phyloP scores from a whole-genome alignment of 2,113 vertebrate species.

The Cranoglanis bouderius region DNA sequence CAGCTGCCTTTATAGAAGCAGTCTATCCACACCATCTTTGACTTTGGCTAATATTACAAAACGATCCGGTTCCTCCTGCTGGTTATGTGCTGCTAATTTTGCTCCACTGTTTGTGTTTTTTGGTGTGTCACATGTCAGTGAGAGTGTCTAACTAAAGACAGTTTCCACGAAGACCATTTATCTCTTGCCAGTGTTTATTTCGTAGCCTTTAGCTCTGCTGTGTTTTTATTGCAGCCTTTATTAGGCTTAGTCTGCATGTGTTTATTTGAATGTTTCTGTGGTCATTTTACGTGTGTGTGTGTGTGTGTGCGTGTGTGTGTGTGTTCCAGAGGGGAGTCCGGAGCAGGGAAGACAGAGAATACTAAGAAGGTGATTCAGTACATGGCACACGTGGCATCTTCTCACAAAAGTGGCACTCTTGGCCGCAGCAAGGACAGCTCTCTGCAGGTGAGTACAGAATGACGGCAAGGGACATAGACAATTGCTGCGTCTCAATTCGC shows the following conservation, averaged over 20 bases:
- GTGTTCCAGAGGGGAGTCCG: slow-evolving; percentile 83
- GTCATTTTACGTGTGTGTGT: neutral
- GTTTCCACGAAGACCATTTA: slow-evolving; percentile 1
- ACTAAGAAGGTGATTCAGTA: slow-evolving; percentile 95
- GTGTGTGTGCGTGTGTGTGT: slow-evolving; percentile 25
- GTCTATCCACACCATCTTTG: neutral
- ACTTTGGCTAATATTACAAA: slow-evolving; percentile 10
- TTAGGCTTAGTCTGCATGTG: neutral
- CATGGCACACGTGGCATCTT: slow-evolving; percentile 86
- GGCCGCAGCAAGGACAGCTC: slow-evolving; percentile 70
- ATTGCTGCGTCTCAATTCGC: too few relatives aligned
- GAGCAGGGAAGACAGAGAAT: slow-evolving; percentile 92
- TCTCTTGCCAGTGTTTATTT: slow-evolving; percentile 33
- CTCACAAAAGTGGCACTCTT: slow-evolving; percentile 75
- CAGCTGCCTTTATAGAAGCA: slow-evolving; percentile 3
- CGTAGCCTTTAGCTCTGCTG: neutral
- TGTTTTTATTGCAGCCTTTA: neutral
- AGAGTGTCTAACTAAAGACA: neutral
- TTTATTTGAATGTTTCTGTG: slow-evolving; percentile 36
- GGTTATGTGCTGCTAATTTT: slow-evolving; percentile 23
- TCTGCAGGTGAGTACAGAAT: slow-evolving; percentile 61
- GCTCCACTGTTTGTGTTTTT: slow-evolving; percentile 8
- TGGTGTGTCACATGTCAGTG: slow-evolving; percentile 10
- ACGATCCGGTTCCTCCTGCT: neutral
- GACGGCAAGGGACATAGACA: neutral